Evolutionary conservation across 2,888 invertebrate species (phyloP).

Genomic region (Phania funesta): DNA sequence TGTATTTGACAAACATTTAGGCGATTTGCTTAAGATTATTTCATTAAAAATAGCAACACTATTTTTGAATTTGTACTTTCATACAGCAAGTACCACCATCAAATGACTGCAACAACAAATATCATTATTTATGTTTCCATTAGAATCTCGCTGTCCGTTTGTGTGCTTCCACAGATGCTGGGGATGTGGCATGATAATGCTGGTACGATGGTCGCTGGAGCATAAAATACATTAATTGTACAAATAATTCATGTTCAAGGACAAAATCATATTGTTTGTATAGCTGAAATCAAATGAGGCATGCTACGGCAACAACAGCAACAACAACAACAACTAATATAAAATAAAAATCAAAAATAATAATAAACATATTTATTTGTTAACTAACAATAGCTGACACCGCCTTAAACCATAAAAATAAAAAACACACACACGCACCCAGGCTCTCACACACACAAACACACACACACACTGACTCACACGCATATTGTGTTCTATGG

Average conservation of each 20-base stretch:
- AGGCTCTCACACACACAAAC: background rate
- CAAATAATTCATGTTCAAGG: slow-evolving; percentile 67
- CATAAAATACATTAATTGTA: slow-evolving; percentile 64
- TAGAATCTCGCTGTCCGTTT: slow-evolving; percentile 6
- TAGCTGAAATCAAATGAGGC: slow-evolving; percentile 9
- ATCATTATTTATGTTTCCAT: slow-evolving; percentile 29
- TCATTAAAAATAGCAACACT: slow-evolving; percentile 19
- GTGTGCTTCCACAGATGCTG: slow-evolving; percentile 9
- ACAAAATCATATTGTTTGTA: slow-evolving; percentile 51
- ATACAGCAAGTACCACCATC: slow-evolving; percentile 5
- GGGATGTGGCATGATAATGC: slow-evolving; percentile 44
- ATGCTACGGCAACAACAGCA: background rate
- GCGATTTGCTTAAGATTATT: slow-evolving; percentile 33
- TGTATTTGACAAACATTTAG: slow-evolving; percentile 1
- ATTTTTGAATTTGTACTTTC: background rate
- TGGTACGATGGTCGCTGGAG: slow-evolving; percentile 44
- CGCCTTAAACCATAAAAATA: slow-evolving; percentile 10
- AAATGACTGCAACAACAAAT: slow-evolving; percentile 13
- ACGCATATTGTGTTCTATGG: background rate
- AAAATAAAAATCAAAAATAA: background rate
- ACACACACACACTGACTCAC: background rate
- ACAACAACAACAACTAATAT: background rate
- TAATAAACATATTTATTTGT: slow-evolving; percentile 52
- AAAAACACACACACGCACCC: background rate
- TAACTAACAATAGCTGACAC: slow-evolving; percentile 39